These are phyloP conservation scores for Sebastes glaucus DNA, from an alignment of 2,797 vertebrate genomes.

Conservation along the genomic window DNA sequence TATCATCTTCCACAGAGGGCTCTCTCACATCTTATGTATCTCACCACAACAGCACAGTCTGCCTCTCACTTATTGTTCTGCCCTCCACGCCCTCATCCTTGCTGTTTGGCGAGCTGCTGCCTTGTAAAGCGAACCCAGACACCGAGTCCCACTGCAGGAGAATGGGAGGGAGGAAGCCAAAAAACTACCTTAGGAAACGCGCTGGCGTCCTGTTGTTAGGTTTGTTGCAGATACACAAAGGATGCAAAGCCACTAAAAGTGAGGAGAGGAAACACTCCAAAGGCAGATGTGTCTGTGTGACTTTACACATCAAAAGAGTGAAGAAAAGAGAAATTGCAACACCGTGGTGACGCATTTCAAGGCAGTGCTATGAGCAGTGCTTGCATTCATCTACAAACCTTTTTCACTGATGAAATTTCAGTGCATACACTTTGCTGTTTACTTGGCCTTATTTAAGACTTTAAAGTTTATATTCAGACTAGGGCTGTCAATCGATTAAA, in stretches of 20 bases:
- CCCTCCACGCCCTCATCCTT: neutral
- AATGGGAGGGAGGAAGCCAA: slow-evolving; percentile 46
- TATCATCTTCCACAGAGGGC: neutral
- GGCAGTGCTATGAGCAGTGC: neutral
- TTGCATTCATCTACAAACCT: neutral
- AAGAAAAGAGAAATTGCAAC: neutral
- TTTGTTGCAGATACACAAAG: slow-evolving; percentile 37
- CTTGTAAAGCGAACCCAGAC: slow-evolving; percentile 10
- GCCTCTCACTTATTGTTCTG: neutral
- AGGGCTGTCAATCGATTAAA: too few species aligned
- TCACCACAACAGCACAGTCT: slow-evolving; percentile 9
- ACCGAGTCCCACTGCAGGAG: slow-evolving; percentile 1
- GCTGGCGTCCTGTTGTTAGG: slow-evolving; percentile 64
- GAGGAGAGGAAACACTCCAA: slow-evolving; percentile 22
- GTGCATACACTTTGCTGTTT: neutral
- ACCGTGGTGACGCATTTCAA: neutral
- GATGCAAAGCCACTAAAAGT: slow-evolving; percentile 17
- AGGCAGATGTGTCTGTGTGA: slow-evolving; percentile 9
- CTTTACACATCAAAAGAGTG: neutral
- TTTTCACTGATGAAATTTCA: neutral
- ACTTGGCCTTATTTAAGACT: neutral
- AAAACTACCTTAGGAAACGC: slow-evolving; percentile 58
- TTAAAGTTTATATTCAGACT: neutral
- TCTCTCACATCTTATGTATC: neutral
- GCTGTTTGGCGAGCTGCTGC: slow-evolving; percentile 8